phyloP scores from a whole-genome alignment of 2,113 vertebrate species.

The Atractosteus spatula region DNA sequence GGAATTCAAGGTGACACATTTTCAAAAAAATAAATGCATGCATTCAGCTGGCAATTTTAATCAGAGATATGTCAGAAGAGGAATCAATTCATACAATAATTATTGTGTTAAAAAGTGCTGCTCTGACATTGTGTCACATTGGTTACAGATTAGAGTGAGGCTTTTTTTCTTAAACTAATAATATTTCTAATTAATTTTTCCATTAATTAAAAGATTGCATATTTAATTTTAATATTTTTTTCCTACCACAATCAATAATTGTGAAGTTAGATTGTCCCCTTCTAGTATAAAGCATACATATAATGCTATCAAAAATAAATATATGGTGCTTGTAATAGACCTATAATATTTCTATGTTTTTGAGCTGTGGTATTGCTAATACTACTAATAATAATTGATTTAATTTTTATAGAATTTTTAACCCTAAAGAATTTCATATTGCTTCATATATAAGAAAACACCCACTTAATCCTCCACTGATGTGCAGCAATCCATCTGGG shows the following conservation, averaged over 20 bases:
- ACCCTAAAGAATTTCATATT: too few species aligned
- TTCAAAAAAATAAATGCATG: constrained; percentile 23
- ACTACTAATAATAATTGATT: too few species aligned
- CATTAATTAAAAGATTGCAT: constrained; percentile 51
- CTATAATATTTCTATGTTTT: too few species aligned
- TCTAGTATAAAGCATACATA: constrained; percentile 56
- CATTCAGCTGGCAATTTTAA: constrained; percentile 27
- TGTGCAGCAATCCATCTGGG: too few species aligned
- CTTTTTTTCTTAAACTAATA: constrained; percentile 35
- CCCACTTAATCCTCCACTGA: too few species aligned
- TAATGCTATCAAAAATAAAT: constrained; percentile 59
- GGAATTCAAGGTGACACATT: constrained; percentile 43
- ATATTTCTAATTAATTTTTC: constrained; percentile 61
- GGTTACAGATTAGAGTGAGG: constrained; percentile 45
- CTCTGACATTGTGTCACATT: constrained; percentile 30
- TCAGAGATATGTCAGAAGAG: constrained; percentile 16
- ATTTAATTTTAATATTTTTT: constrained; percentile 54
- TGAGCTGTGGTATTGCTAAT: too few species aligned
- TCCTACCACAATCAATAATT: constrained; percentile 57
- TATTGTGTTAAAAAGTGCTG: constrained; percentile 39
- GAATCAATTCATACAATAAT: constrained; percentile 41
- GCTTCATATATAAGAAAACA: too few species aligned
- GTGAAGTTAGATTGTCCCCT: constrained; percentile 49
- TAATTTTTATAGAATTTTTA: too few species aligned
- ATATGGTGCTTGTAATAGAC: constrained; percentile 29